Evolutionary conservation across 2,797 vertebrate genomes (phyloP).

Genomic region (Lepus oiostolus): DNA sequence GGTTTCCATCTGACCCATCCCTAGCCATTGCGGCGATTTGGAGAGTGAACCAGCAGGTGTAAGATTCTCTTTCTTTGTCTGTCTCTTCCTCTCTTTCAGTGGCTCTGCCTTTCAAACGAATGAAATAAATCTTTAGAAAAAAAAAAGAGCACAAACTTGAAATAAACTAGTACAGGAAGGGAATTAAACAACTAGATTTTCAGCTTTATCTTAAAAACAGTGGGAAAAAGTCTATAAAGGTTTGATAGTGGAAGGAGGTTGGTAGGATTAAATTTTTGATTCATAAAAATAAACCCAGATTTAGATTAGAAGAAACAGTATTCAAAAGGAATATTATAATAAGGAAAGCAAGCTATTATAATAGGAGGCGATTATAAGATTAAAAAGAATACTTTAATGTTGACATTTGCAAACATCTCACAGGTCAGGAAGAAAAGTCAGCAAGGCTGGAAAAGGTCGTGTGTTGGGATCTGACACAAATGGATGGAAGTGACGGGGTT

Average conservation of each 20-base stretch:
- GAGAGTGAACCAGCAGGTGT: no score
- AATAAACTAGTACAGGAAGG: not conserved
- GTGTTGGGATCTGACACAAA: not conserved
- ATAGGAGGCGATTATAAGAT: not conserved
- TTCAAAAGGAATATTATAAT: not conserved
- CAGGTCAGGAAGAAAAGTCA: not conserved
- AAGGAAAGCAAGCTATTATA: not conserved
- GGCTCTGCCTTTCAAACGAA: no score
- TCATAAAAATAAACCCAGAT: not conserved
- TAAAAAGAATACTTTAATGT: not conserved
- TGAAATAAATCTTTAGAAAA: no score
- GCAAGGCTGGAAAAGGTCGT: not conserved
- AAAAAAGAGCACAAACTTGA: no score
- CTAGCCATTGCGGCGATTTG: no score
- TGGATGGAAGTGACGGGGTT: not conserved
- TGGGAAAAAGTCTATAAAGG: not conserved
- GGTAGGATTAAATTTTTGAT: not conserved
- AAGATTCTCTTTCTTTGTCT: no score
- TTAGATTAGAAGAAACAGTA: not conserved
- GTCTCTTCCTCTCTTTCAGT: no score
- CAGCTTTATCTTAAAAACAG: not conserved
- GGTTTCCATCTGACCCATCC: no score
- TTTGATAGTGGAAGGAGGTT: not conserved
- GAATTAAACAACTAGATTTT: not conserved
- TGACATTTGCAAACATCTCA: not conserved